Evolutionary conservation across 2,797 vertebrate species (phyloP).

Genomic region (Lacerta viridis): DNA sequence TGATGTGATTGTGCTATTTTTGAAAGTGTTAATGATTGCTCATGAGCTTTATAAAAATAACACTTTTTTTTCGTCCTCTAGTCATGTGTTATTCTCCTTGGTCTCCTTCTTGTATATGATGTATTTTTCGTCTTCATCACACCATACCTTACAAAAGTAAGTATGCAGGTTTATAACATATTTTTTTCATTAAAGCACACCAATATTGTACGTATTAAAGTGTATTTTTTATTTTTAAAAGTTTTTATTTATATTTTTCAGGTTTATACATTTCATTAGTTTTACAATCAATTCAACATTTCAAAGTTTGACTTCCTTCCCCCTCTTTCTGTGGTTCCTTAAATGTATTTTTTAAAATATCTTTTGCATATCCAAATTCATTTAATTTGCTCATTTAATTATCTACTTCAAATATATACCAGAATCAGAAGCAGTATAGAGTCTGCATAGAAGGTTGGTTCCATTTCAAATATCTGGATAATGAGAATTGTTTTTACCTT

Average conservation of each 20-base stretch:
- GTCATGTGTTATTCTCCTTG: constrained; percentile 96
- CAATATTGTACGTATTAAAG: not conserved
- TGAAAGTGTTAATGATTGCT: not conserved
- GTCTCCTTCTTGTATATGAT: constrained; percentile 94
- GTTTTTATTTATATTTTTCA: not conserved
- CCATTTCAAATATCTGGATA: too few relatives aligned
- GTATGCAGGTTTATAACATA: constrained; percentile 54
- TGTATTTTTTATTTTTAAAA: too few relatives aligned
- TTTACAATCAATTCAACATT: too few relatives aligned
- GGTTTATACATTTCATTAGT: not conserved
- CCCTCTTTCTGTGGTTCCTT: too few relatives aligned
- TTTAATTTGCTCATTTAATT: too few relatives aligned
- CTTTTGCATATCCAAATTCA: too few relatives aligned
- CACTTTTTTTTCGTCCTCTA: constrained; percentile 70
- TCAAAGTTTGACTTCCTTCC: too few relatives aligned
- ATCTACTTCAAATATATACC: too few relatives aligned
- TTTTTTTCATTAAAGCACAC: not conserved
- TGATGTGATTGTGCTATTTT: not conserved
- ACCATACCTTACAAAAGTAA: constrained; percentile 92
- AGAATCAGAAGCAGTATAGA: too few relatives aligned
- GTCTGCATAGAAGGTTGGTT: too few relatives aligned
- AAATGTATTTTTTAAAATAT: too few relatives aligned
- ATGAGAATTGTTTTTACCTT: too few relatives aligned
- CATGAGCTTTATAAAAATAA: constrained; percentile 9
- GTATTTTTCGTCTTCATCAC: constrained; percentile 99